Conservation (phyloP, 2,797 vertebrate species). For the Salmo trutta region DNA sequence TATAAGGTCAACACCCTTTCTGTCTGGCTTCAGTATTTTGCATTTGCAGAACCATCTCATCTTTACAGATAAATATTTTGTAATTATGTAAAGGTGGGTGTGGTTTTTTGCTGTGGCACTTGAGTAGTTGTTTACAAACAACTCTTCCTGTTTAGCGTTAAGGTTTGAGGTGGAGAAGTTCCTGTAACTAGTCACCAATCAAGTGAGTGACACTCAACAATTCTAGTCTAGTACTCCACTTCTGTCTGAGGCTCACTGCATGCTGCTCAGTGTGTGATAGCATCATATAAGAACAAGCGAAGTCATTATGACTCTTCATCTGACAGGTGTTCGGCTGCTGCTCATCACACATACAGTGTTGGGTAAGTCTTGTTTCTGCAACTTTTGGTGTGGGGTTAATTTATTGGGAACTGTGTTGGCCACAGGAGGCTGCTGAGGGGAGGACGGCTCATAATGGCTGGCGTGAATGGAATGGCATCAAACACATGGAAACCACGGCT, state of each 20-base stretch:
- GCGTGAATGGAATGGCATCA: too few species aligned
- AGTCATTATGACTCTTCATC: constrained; percentile 27
- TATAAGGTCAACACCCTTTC: too few species aligned
- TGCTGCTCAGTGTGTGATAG: neutral
- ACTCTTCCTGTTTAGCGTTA: neutral
- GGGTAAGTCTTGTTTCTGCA: constrained; percentile 48
- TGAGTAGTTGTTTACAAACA: too few species aligned
- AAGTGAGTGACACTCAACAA: neutral
- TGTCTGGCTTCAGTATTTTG: too few species aligned
- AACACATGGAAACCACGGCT: too few species aligned
- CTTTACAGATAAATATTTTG: too few species aligned
- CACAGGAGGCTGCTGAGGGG: too few species aligned
- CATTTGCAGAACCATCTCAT: too few species aligned
- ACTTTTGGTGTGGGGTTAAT: neutral
- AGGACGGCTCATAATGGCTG: too few species aligned
- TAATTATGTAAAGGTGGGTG: too few species aligned
- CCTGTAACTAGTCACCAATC: neutral
- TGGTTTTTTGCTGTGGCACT: too few species aligned
- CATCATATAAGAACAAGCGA: neutral
- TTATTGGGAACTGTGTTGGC: neutral
- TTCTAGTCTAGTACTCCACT: neutral
- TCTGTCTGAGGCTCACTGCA: neutral
- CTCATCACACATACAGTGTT: constrained; percentile 25
- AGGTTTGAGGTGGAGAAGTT: neutral
- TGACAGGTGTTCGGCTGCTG: constrained; percentile 46